Percentiles rank a stretch among this genome's conserved stretches.
Evolutionary conservation across 1,140 invertebrate species (phyloP).

Genomic region (Drosophila kohkoa): DNA sequence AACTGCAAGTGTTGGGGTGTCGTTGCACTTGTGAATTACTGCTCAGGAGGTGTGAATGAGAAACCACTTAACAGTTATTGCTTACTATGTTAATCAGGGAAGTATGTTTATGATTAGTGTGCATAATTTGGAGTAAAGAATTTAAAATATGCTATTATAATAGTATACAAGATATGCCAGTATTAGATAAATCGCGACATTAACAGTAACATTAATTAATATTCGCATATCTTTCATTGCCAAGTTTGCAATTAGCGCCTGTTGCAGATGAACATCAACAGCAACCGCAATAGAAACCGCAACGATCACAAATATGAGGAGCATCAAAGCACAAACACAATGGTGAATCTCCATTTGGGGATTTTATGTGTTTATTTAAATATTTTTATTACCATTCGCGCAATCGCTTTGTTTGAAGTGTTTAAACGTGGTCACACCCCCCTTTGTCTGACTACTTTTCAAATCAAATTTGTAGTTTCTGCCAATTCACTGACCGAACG

Average conservation of each 20-base stretch:
- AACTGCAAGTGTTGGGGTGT: too few species aligned
- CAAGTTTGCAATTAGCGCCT: conserved; percentile 7
- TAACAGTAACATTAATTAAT: background rate
- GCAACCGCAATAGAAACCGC: background rate
- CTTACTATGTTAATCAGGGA: too few species aligned
- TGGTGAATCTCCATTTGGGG: conserved; percentile 5
- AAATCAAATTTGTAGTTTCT: conserved; percentile 12
- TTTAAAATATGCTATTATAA: background rate
- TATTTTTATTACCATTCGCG: conserved; percentile 26
- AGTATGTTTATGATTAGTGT: too few species aligned
- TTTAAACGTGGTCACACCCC: conserved; percentile 26
- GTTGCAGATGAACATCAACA: background rate
- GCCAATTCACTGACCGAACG: conserved; percentile 6
- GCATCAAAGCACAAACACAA: conserved; percentile 9
- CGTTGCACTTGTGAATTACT: too few species aligned
- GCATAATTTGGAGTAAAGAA: too few species aligned
- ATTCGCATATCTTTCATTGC: conserved; percentile 13
- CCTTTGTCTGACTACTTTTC: conserved; percentile 2
- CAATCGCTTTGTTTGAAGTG: conserved; percentile 12
- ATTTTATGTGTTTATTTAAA: conserved; percentile 39
- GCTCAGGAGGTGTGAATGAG: too few species aligned
- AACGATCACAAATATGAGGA: background rate
- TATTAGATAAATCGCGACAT: background rate
- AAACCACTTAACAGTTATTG: too few species aligned
- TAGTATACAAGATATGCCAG: background rate